phyloP scores from a whole-genome alignment of 1,140 invertebrate species.

The Drosophila nebulosa region DNA sequence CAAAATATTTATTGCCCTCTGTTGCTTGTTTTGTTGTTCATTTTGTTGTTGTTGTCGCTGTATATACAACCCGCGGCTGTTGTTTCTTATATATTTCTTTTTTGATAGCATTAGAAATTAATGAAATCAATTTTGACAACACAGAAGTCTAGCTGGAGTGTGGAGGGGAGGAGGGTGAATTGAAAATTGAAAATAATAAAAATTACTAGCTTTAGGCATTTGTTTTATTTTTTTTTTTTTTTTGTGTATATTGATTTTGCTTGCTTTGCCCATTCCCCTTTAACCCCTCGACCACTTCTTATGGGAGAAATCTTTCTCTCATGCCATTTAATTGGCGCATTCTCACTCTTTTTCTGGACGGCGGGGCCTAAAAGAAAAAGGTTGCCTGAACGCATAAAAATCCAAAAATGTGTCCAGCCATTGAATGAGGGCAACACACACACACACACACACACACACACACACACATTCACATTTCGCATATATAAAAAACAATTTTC shows the following conservation, averaged over 20 bases:
- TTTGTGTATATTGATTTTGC: conserved; percentile 27
- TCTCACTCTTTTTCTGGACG: conserved; percentile 11
- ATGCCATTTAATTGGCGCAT: conserved; percentile 5
- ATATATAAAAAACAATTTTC: conserved; percentile 74
- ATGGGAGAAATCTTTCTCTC: neutral
- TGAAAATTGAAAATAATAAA: conserved; percentile 48
- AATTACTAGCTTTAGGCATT: conserved; percentile 45
- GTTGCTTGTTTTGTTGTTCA: conserved; percentile 13
- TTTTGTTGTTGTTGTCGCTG: conserved; percentile 42
- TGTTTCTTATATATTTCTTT: conserved; percentile 54
- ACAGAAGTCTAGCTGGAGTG: conserved; percentile 1
- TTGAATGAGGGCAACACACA: conserved; percentile 50
- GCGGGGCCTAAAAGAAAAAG: conserved; percentile 32
- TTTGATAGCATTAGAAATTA: conserved; percentile 76
- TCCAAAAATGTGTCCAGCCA: conserved; percentile 59
- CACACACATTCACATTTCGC: conserved; percentile 51
- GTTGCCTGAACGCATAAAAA: conserved; percentile 60
- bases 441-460: too few species aligned
- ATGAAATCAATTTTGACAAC: conserved; percentile 70
- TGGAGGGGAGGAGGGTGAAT: neutral
- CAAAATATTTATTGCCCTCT: conserved; percentile 39
- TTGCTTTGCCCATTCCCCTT: too few species aligned
- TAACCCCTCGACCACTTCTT: neutral
- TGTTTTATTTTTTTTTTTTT: too few species aligned
- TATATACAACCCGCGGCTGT: conserved; percentile 49